Evolutionary conservation across 1,140 invertebrate genomes (phyloP), one percentile per base, ranked within the genome.

Genomic region (Danaus melanippus): DNA sequence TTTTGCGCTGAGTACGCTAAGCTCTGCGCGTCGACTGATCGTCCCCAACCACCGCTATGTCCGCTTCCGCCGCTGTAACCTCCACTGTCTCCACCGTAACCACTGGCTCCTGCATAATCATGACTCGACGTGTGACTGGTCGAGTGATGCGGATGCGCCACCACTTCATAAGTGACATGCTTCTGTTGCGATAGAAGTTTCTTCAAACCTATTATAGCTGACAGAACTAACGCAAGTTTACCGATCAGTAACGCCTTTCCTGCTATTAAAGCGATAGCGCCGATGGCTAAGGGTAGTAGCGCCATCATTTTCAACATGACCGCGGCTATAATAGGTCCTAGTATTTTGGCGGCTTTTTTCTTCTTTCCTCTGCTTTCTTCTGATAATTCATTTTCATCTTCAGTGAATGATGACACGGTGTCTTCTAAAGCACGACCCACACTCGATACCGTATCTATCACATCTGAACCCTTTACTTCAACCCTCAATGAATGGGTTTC

Each of bases 91-190:
- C 81, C 87, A 41, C 84, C 87, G 21, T 84, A 84, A 8, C 84
- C 79, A 52, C 87, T 87, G 8, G 88, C 85, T 42, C 88, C 89
- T 58, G 90, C 89, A 56, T 90, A 89, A 64, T 92, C 91, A 67
- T 91, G 90, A 41, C 89, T 89, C 11, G 91, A 90, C 0, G 90
- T 88, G 66, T 93, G 92, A 69, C 88, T 90, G 68, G 89, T 88
- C 50, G 90, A 88, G 76, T 94, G 93, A 71, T 94, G 93, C n/a
- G 93, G 92, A 74, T 95, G 93, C 2, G 92, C 90, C 0, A 95
- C 92, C 6, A 95, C 93, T 67, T 95, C 94, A 76, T 95, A 95
- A 1, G 94, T 95, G 52, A 95, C 93, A 69, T 94, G 93, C 75
- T 95, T 95, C 78, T 92, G 91, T 75, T 91, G 89, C 52, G 90